Percentiles rank a stretch among this genome's conserved stretches.
phyloP scores from a whole-genome alignment of 2,888 invertebrate genomes.

The Ganaspis brasiliensis region DNA sequence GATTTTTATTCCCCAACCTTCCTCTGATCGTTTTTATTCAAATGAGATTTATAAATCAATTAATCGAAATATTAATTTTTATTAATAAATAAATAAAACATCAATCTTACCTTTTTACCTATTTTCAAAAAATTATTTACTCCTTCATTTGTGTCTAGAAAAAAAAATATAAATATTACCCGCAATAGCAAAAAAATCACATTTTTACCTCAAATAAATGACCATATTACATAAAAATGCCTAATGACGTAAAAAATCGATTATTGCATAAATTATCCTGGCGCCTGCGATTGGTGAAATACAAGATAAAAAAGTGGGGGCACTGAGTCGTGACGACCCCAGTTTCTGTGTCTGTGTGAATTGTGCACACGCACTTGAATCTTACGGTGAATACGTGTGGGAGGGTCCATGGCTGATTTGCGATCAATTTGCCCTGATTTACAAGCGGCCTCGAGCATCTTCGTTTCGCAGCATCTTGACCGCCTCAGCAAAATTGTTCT shows the following conservation, averaged over 20 bases:
- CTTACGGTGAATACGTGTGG: slow-evolving; percentile 55
- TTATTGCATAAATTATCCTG: slow-evolving; percentile 20
- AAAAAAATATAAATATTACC: too few species aligned
- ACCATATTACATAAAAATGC: too few species aligned
- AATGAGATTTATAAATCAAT: too few species aligned
- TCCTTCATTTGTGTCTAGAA: too few species aligned
- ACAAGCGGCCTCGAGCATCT: slow-evolving; percentile 72
- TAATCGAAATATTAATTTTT: too few species aligned
- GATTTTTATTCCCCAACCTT: too few species aligned
- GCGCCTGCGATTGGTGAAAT: slow-evolving; percentile 29
- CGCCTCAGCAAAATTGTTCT: slow-evolving; percentile 39
- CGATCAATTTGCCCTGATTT: slow-evolving; percentile 80
- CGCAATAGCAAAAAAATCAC: too few species aligned
- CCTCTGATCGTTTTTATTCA: too few species aligned
- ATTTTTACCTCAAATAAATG: too few species aligned
- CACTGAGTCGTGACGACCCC: neutral
- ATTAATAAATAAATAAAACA: too few species aligned
- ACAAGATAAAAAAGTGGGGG: neutral
- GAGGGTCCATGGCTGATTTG: slow-evolving; percentile 74
- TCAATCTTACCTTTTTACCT: too few species aligned
- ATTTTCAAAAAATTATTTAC: too few species aligned
- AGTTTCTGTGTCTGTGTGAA: slow-evolving; percentile 2
- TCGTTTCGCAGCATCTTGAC: slow-evolving; percentile 50
- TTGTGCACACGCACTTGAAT: slow-evolving; percentile 30
- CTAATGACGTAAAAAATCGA: neutral